These are phyloP conservation scores for Australoheros facetus DNA, from an alignment of 2,797 vertebrate species.

Conservation along the genomic window DNA sequence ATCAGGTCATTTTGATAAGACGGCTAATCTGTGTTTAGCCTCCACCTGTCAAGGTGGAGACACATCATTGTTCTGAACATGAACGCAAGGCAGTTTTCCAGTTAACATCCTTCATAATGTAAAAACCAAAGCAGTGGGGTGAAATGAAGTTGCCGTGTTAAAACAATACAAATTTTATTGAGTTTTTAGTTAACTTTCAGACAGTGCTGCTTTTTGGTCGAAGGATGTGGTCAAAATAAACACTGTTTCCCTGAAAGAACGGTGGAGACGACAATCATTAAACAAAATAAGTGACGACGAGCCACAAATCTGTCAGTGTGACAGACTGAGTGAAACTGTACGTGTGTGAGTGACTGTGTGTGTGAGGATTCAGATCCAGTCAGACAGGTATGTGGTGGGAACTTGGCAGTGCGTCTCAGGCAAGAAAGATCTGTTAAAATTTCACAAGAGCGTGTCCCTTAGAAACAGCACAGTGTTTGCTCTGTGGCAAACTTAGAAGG, in stretches of 20 bases:
- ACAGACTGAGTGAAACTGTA: not conserved
- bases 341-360: not conserved
- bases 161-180: not conserved
- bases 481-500: not conserved
- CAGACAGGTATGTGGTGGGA: conserved; percentile 4
- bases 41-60: conserved; percentile 71
- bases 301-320: not conserved
- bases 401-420: not conserved
- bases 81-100: conserved; percentile 42
- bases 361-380: not conserved
- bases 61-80: conserved; percentile 49
- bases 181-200: not conserved
- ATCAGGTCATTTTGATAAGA: conserved; percentile 67
- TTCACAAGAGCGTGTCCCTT: conserved; percentile 22
- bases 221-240: not conserved
- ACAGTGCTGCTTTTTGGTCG: not conserved
- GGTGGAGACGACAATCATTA: not conserved
- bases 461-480: not conserved
- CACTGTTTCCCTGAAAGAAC: not conserved
- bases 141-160: not conserved
- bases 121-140: not conserved
- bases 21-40: conserved; percentile 81
- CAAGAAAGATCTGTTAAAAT: not conserved
- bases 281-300: conserved; percentile 1
- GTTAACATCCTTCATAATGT: not conserved